Conservation (phyloP, 2,888 invertebrate genomes). For the Orthonevra nobilis region DNA sequence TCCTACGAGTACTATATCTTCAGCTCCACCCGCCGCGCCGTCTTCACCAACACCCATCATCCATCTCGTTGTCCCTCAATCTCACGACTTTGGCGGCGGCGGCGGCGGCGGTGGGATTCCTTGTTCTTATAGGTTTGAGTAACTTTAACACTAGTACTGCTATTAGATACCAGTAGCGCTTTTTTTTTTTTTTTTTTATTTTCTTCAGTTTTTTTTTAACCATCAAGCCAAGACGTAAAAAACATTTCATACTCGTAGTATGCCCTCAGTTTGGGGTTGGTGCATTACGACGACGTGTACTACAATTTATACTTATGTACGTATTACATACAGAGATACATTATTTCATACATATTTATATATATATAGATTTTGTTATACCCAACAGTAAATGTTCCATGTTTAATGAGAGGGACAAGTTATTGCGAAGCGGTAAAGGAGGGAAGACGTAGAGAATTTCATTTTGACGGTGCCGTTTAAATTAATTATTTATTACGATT, state of each 20-base stretch:
- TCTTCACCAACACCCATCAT: slow-evolving; percentile 7
- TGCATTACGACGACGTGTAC: slow-evolving; percentile 58
- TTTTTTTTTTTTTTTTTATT: slow-evolving; percentile 17
- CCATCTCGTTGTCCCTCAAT: slow-evolving; percentile 45
- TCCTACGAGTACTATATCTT: slow-evolving; percentile 27
- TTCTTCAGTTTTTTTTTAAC: slow-evolving; percentile 16
- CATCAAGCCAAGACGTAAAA: slow-evolving; percentile 56
- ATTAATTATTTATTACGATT: slow-evolving; percentile 78
- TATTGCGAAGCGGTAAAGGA: slow-evolving; percentile 48
- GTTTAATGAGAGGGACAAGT: slow-evolving; percentile 70
- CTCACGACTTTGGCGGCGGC: slow-evolving; percentile 51
- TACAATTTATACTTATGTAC: not conserved
- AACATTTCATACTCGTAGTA: slow-evolving; percentile 37
- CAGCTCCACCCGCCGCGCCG: not conserved
- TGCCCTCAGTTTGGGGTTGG: slow-evolving; percentile 34
- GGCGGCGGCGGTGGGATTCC: slow-evolving; percentile 42
- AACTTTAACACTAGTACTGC: slow-evolving; percentile 31
- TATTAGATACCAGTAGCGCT: slow-evolving; percentile 61
- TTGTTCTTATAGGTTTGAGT: slow-evolving; percentile 42
- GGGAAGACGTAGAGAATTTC: slow-evolving; percentile 62
- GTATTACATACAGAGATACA: slow-evolving; percentile 24
- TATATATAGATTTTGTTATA: slow-evolving; percentile 40
- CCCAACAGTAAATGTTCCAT: slow-evolving; percentile 65
- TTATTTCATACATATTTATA: slow-evolving; percentile 21
- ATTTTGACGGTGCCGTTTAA: slow-evolving; percentile 74